Percentiles rank a stretch among this genome's conserved stretches.
Conservation (phyloP, 2,113 vertebrate genomes). For the Gymnarchus niloticus region DNA sequence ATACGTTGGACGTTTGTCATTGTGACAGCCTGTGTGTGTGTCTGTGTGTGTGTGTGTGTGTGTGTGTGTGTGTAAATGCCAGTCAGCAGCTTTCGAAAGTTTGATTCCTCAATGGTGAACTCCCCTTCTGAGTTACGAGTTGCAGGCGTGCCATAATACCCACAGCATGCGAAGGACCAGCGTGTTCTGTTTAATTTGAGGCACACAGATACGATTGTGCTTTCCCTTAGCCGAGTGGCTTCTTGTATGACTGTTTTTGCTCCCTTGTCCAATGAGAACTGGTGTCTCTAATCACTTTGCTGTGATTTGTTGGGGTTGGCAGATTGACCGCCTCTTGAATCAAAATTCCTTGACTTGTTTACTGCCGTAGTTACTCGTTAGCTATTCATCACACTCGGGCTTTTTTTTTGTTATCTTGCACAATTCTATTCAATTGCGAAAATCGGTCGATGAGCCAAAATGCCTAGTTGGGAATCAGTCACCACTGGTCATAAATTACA, state of each 20-base stretch:
- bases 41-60: slow-evolving; percentile 7
- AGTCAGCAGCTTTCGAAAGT: too few species aligned
- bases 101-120: too few species aligned
- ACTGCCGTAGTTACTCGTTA: background rate
- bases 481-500: background rate
- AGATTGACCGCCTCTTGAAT: background rate
- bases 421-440: background rate
- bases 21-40: background rate
- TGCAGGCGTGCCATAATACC: slow-evolving; percentile 48
- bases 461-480: background rate
- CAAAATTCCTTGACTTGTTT: background rate
- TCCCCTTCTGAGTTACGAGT: slow-evolving; percentile 28
- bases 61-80: background rate
- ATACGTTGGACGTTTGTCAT: background rate
- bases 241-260: slow-evolving; percentile 52
- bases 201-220: slow-evolving; percentile 49
- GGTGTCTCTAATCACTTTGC: slow-evolving; percentile 34
- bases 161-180: slow-evolving; percentile 42
- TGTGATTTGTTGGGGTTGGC: slow-evolving; percentile 3
- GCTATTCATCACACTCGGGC: background rate
- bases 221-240: slow-evolving; percentile 51
- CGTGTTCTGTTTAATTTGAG: slow-evolving; percentile 56
- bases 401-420: background rate
- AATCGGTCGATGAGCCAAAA: background rate
- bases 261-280: slow-evolving; percentile 43